Percentiles rank a stretch among this genome's conserved stretches.
These are phyloP conservation scores for Ophion obscuratus DNA, from an alignment of 2,888 invertebrate genomes.

Conservation along the genomic window DNA sequence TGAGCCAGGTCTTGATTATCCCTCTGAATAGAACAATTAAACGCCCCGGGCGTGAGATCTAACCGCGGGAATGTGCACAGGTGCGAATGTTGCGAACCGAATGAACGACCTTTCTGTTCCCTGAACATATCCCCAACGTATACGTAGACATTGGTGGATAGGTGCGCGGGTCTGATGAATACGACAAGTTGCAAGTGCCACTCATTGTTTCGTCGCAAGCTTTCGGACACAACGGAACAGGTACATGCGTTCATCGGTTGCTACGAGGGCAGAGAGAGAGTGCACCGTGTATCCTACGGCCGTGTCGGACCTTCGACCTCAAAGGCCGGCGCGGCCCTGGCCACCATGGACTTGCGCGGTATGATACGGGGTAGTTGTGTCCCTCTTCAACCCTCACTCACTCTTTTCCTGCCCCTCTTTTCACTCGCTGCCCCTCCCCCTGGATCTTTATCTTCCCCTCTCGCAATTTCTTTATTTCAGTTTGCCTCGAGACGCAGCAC, in stretches of 20 bases:
- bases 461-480: constrained; percentile 35
- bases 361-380: constrained; percentile 73
- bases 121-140: constrained; percentile 1
- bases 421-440: constrained; percentile 12
- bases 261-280: not conserved
- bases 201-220: constrained; percentile 45
- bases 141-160: not conserved
- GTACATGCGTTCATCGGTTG: constrained; percentile 12
- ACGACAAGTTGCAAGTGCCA: constrained; percentile 21
- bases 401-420: constrained; percentile 26
- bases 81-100: constrained; percentile 23
- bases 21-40: constrained; percentile 53
- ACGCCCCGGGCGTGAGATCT: constrained; percentile 1
- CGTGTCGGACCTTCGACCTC: constrained; percentile 65
- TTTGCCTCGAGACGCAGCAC: constrained; percentile 45
- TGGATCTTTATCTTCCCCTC: constrained; percentile 35
- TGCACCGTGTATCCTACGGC: constrained; percentile 38
- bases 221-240: constrained; percentile 20
- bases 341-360: constrained; percentile 78
- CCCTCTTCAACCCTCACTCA: constrained; percentile 62
- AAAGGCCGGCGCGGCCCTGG: constrained; percentile 78
- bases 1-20: constrained; percentile 17
- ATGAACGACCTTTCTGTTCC: constrained; percentile 26
- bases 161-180: constrained; percentile 31
- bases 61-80: constrained; percentile 43